These are phyloP conservation scores for Pterophyllum scalare DNA, from an alignment of 2,113 vertebrate species.

Conservation along the genomic window DNA sequence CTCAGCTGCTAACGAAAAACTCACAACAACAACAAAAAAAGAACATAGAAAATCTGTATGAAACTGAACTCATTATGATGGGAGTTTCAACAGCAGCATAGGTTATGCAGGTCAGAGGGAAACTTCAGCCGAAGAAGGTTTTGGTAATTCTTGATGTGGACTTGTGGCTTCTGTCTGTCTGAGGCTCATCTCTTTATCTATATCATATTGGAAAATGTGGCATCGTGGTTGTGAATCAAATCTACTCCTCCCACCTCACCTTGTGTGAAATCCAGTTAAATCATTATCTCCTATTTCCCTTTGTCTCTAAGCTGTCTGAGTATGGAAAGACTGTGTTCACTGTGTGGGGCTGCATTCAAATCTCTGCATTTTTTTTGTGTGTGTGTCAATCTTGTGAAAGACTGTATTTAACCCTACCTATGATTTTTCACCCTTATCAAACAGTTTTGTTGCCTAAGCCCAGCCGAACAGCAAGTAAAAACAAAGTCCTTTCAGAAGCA, in stretches of 20 bases:
- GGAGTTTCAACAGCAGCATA: neutral
- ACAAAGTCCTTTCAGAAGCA: neutral
- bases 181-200: neutral
- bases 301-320: conserved; percentile 35
- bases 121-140: neutral
- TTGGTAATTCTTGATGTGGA: neutral
- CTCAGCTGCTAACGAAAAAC: neutral
- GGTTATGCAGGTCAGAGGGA: neutral
- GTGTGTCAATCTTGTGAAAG: neutral
- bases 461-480: neutral
- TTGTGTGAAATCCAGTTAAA: conserved; percentile 30
- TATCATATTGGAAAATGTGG: neutral
- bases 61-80: neutral
- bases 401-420: neutral
- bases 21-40: no score
- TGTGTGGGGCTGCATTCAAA: neutral
- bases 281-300: conserved; percentile 28
- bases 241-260: neutral
- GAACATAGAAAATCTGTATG: neutral
- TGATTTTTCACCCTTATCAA: neutral
- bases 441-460: neutral
- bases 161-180: neutral
- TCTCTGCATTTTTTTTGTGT: neutral
- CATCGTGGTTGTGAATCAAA: conserved; percentile 17
- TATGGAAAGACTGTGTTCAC: neutral